phyloP scores from a whole-genome alignment of 2,888 invertebrate genomes.

The Campoletis raptor region DNA sequence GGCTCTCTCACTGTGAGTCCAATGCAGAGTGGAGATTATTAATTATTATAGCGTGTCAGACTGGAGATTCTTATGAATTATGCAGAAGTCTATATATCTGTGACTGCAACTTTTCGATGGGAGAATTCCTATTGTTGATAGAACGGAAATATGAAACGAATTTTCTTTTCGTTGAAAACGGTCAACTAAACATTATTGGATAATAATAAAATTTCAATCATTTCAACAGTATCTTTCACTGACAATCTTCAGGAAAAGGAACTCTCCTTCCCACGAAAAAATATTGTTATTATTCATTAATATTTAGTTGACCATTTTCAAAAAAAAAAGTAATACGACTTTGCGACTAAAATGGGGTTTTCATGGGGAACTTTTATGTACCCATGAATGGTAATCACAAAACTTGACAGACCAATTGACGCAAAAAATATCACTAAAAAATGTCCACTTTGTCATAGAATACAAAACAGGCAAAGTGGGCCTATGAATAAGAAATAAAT shows the following conservation, averaged over 20 bases:
- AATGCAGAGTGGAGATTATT: not conserved
- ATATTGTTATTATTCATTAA: too few species aligned
- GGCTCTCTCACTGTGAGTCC: not conserved
- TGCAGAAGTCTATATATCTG: not conserved
- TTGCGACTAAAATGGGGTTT: too few species aligned
- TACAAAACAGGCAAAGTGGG: not conserved
- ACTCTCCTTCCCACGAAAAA: too few species aligned
- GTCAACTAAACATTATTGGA: too few species aligned
- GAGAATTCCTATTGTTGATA: not conserved
- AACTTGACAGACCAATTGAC: too few species aligned
- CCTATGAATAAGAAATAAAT: not conserved
- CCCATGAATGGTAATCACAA: too few species aligned
- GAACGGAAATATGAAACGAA: not conserved
- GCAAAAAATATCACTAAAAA: not conserved
- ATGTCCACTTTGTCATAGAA: not conserved
- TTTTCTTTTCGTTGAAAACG: not conserved
- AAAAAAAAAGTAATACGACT: too few species aligned
- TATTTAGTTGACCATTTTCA: too few species aligned
- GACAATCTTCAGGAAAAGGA: too few species aligned
- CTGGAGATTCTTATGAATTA: not conserved
- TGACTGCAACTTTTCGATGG: not conserved
- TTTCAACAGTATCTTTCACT: too few species aligned
- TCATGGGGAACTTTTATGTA: too few species aligned
- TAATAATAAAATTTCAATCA: too few species aligned
- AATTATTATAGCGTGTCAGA: not conserved